phyloP scores from a whole-genome alignment of 1,140 invertebrate species.

The Hyles euphorbiae region DNA sequence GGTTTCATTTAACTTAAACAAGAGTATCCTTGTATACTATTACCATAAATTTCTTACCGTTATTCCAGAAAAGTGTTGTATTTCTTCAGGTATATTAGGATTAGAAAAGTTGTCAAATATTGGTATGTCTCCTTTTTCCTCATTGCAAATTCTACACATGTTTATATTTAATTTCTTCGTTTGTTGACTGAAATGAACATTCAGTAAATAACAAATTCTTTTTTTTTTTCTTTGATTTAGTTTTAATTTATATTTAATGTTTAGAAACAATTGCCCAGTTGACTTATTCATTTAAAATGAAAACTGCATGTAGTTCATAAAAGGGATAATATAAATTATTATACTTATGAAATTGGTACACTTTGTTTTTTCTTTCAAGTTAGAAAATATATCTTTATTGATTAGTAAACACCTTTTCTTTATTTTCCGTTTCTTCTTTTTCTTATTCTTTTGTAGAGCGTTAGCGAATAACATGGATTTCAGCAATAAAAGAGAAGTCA shows the following conservation, averaged over 20 bases:
- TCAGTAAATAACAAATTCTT: too few species aligned
- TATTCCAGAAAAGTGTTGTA: slow-evolving; percentile 53
- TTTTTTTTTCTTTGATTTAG: too few species aligned
- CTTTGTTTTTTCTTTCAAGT: too few species aligned
- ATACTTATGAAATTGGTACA: too few species aligned
- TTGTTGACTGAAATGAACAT: slow-evolving; percentile 18
- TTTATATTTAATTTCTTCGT: slow-evolving; percentile 20
- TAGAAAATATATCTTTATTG: too few species aligned
- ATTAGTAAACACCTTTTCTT: slow-evolving; percentile 31
- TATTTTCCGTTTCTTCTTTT: slow-evolving; percentile 43
- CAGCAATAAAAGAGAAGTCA: slow-evolving; percentile 55
- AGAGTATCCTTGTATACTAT: too few species aligned
- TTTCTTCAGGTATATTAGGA: slow-evolving; percentile 54
- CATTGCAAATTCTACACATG: slow-evolving; percentile 52
- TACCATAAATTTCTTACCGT: slow-evolving; percentile 32
- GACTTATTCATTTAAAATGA: too few species aligned
- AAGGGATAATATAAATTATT: too few species aligned
- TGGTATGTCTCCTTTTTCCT: slow-evolving; percentile 45
- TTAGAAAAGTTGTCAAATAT: slow-evolving; percentile 52
- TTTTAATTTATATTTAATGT: too few species aligned
- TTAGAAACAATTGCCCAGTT: too few species aligned
- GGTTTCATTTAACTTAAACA: too few species aligned
- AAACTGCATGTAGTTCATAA: too few species aligned
- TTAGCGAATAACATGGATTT: slow-evolving; percentile 58
- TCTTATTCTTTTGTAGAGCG: slow-evolving; percentile 44